These are phyloP conservation scores for Dolichallabes microphthalmus DNA, from an alignment of 2,113 vertebrate species.

Conservation along the genomic window DNA sequence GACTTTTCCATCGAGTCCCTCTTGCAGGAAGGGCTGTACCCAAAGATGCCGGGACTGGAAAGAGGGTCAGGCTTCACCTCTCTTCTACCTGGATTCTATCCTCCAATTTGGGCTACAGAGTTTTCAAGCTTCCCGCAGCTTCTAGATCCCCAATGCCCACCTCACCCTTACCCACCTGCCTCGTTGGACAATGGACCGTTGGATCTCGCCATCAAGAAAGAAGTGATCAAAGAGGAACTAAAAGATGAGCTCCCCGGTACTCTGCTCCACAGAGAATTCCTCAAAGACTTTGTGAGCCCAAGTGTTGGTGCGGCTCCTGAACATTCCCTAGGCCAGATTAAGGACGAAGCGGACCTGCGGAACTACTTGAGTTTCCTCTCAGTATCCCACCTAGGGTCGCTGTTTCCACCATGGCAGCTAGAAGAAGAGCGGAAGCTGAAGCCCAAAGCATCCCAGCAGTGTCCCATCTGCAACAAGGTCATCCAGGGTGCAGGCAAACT, in stretches of 20 bases:
- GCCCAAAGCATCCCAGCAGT: constrained; percentile 96
- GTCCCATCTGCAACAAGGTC: constrained; percentile 97
- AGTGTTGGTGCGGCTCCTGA: constrained; percentile 66
- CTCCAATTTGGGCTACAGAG: constrained; percentile 86
- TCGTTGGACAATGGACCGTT: constrained; percentile 78
- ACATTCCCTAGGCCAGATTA: constrained; percentile 81
- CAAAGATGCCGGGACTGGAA: constrained; percentile 82
- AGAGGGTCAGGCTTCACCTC: constrained; percentile 82
- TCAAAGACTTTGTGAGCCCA: constrained; percentile 81
- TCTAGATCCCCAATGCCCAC: constrained; percentile 58
- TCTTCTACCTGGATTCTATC: constrained; percentile 87
- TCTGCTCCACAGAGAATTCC: constrained; percentile 84
- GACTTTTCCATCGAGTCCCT: constrained; percentile 96
- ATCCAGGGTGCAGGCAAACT: constrained; percentile 98
- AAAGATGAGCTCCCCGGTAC: constrained; percentile 83
- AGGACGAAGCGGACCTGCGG: constrained; percentile 88
- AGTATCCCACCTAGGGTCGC: constrained; percentile 84
- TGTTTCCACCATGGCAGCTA: constrained; percentile 94
- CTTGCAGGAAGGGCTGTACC: constrained; percentile 90
- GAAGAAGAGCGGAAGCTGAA: constrained; percentile 96
- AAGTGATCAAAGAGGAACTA: constrained; percentile 91
- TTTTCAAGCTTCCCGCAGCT: constrained; percentile 83
- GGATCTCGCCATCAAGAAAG: constrained; percentile 89
- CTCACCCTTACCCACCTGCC: constrained; percentile 71
- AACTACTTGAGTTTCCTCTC: constrained; percentile 93